Percentiles rank a stretch among this genome's conserved stretches.
phyloP scores from a whole-genome alignment of 2,113 vertebrate species.

The Vulpes lagopus region DNA sequence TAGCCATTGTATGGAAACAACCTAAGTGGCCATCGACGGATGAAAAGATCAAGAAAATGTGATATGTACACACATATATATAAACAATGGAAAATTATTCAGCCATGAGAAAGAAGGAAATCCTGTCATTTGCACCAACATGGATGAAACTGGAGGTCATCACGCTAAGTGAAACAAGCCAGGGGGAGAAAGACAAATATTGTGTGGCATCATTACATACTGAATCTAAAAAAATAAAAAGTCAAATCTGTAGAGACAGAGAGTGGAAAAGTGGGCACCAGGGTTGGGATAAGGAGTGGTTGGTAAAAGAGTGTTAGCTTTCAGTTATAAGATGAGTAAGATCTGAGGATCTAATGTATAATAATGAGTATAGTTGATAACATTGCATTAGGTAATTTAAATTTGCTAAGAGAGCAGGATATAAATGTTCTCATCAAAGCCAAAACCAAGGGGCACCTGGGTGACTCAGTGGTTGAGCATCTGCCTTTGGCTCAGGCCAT shows the following conservation, averaged over 20 bases:
- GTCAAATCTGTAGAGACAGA: background rate
- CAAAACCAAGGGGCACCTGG: background rate
- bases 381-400: background rate
- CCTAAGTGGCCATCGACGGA: background rate
- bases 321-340: background rate
- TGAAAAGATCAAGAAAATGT: background rate
- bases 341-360: background rate
- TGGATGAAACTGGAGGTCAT: background rate
- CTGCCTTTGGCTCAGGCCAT: too few species aligned
- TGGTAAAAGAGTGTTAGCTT: background rate
- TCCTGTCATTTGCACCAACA: background rate
- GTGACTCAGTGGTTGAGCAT: too few species aligned
- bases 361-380: background rate
- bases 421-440: background rate
- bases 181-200: background rate
- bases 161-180: background rate
- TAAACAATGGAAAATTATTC: background rate
- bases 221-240: background rate
- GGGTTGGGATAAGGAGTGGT: too few species aligned
- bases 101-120: background rate
- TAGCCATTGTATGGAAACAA: background rate
- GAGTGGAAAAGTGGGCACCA: background rate
- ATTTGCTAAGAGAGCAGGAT: background rate
- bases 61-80: too few species aligned
- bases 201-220: background rate